Percentiles rank a stretch among this genome's conserved stretches.
These are phyloP conservation scores for Leptinotarsa lineolata DNA, from an alignment of 1,140 invertebrate genomes.

Conservation along the genomic window DNA sequence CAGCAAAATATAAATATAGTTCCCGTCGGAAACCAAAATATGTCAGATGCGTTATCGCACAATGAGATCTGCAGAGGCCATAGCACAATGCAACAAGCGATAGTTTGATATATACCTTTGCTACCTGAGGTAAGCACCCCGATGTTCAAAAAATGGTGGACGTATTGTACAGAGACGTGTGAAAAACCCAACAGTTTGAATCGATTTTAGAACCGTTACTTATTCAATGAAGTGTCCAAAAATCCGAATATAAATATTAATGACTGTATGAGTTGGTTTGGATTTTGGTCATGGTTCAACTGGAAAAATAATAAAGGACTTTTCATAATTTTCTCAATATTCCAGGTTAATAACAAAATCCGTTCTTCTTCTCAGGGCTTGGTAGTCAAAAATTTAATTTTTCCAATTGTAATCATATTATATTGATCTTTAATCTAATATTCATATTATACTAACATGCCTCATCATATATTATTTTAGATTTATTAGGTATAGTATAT, in stretches of 20 bases:
- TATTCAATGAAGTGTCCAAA: no score
- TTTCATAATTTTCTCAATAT: no score
- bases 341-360: no score
- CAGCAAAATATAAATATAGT: slow-evolving; percentile 35
- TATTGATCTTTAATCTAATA: no score
- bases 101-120: slow-evolving; percentile 36
- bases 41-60: slow-evolving; percentile 37
- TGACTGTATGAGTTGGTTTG: neutral
- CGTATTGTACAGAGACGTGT: neutral
- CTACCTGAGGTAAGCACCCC: slow-evolving; percentile 36
- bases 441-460: no score
- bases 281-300: neutral
- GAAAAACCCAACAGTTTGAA: neutral
- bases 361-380: no score
- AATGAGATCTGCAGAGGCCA: slow-evolving; percentile 22
- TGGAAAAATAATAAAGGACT: neutral
- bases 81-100: slow-evolving; percentile 32
- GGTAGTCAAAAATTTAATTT: no score
- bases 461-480: no score
- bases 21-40: slow-evolving; percentile 35
- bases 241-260: neutral
- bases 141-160: slow-evolving; percentile 9
- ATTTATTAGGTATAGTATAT: no score
- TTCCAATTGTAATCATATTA: no score
- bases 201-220: neutral